Evolutionary conservation across 2,113 vertebrate species (phyloP), one percentile per base, ranked within the genome.

Genomic region (Mellivora capensis): DNA sequence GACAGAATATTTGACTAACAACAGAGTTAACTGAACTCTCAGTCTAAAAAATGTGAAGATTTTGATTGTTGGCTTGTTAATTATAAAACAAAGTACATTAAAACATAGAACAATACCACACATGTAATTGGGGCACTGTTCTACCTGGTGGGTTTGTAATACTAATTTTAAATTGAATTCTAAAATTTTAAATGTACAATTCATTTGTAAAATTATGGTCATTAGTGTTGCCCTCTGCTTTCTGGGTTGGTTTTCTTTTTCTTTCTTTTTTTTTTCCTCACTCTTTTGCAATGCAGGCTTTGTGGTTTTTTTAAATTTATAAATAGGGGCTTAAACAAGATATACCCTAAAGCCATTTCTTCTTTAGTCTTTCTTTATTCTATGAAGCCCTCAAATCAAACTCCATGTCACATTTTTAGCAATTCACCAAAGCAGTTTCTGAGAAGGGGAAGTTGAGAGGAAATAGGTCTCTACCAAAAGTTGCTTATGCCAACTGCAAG

Each of bases 161-260:
- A 87, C 12, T 57, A 71, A 88, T 87, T 96, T 90, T 74, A 87
- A 85, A 87, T 20, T 80, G 21, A 94, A 93, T 93, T 84, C 96
- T 27, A 95, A 54, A 96, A 44, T 49, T 72, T 52, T 93, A 94
- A 27, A 21, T 29, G 11, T 27, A 71, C 21, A 31, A 20, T 87
- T 87, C 15, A 31, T 2, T 49, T 93, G 25, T 57, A 77, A 93
- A 86, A 47, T 42, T 74, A 69, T 27, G 20, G 20, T 54, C n/a
- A 37, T 82, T 82, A 14, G 49, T 54, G 31, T 79, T 54, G 7
- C 76, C 61, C 27, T 85, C 20, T 71, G 17, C 6, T 64, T 82
- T 67, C 54, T 69, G 7, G 7, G 13, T 15, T 64, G 14, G 10
- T 25, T 54, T 52, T 80, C 42, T 5, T 67, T 74, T 42, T 4